Evolutionary conservation across 2,888 invertebrate species (phyloP).

Genomic region (Microdon myrmicae): DNA sequence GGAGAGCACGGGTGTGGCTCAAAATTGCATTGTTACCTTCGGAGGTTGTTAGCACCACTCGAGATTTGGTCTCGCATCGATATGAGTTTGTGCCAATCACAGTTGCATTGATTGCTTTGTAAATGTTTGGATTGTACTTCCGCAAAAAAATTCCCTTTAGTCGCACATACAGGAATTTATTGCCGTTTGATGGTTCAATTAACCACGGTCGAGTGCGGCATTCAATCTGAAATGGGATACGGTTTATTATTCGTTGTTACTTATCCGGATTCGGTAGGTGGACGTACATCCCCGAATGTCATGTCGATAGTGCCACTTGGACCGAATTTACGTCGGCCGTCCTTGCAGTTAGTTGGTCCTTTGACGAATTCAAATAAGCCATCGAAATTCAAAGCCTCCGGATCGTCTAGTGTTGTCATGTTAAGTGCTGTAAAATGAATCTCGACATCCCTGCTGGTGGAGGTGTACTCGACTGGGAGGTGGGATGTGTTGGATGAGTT

Average conservation of each 20-base stretch:
- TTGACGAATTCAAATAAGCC: conserved; percentile 85
- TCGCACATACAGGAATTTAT: conserved; percentile 81
- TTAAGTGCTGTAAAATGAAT: conserved; percentile 82
- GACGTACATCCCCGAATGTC: conserved; percentile 66
- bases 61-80: conserved; percentile 79
- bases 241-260: no score
- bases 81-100: conserved; percentile 70
- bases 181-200: conserved; percentile 78
- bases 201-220: conserved; percentile 84
- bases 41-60: conserved; percentile 82
- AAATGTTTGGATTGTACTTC: conserved; percentile 64
- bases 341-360: conserved; percentile 75
- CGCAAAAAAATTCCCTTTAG: conserved; percentile 73
- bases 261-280: no score
- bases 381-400: conserved; percentile 84
- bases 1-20: not conserved
- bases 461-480: conserved; percentile 80
- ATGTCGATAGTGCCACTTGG: conserved; percentile 82
- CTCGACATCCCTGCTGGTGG: conserved; percentile 80
- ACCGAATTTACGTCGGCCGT: conserved; percentile 77
- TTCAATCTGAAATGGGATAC: no score
- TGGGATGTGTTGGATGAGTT: conserved; percentile 70
- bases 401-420: conserved; percentile 88
- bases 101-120: conserved; percentile 70
- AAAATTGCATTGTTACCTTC: conserved; percentile 58